Conservation (phyloP, 2,113 vertebrate species). For the Brienomyrus longianalis region DNA sequence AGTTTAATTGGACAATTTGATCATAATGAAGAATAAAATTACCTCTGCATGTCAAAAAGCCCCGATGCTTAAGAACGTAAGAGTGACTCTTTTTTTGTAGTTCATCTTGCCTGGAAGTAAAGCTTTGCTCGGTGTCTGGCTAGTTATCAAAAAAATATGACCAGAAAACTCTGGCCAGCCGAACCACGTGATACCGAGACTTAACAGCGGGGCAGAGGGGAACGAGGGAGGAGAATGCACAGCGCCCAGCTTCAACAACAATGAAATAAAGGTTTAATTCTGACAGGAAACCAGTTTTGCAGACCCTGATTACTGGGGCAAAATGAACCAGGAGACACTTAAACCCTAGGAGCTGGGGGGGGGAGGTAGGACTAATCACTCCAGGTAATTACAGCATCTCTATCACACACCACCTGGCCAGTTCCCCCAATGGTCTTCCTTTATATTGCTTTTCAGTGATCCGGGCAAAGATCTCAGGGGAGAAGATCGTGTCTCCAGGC, state of each 20-base stretch:
- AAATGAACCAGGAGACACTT: neutral
- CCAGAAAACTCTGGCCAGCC: neutral
- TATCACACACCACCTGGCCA: neutral
- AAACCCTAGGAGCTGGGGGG: neutral
- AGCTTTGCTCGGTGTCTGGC: neutral
- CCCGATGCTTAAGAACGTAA: neutral
- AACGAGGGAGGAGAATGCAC: neutral
- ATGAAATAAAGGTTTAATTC: neutral
- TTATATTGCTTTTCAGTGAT: constrained; percentile 63
- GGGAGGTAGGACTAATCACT: neutral
- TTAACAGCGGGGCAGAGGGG: neutral
- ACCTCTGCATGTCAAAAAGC: neutral
- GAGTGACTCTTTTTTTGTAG: neutral
- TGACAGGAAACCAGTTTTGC: neutral
- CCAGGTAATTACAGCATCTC: neutral
- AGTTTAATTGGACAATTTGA: neutral
- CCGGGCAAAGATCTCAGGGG: constrained; percentile 76
- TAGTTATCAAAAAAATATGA: neutral
- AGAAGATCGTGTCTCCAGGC: constrained; percentile 78
- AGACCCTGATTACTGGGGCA: neutral
- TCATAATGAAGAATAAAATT: neutral
- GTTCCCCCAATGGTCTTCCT: neutral
- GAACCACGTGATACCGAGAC: neutral
- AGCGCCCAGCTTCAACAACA: neutral
- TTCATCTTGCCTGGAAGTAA: neutral